Percentiles rank a stretch among this genome's conserved stretches.
phyloP scores from a whole-genome alignment of 2,113 vertebrate genomes.

The Nothobranchius furzeri region DNA sequence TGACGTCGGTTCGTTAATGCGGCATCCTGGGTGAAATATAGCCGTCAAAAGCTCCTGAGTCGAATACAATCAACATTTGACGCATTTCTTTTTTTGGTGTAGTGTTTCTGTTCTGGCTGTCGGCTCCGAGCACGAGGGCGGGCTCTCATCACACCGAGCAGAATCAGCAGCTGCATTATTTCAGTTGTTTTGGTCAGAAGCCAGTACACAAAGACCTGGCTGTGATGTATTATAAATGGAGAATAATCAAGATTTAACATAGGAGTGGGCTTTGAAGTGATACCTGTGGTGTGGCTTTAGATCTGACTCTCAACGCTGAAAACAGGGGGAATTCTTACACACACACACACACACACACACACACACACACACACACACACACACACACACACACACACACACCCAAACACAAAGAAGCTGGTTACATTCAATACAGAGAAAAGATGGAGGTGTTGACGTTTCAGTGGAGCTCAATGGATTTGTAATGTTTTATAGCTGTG shows the following conservation, averaged over 20 bases:
- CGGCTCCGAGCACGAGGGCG: slow-evolving; percentile 45
- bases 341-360: neutral
- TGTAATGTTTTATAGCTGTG: slow-evolving; percentile 33
- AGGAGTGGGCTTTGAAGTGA: slow-evolving; percentile 67
- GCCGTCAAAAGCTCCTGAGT: slow-evolving; percentile 32
- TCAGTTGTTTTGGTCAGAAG: slow-evolving; percentile 65
- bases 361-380: neutral
- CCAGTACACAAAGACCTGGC: slow-evolving; percentile 40
- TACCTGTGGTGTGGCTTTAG: slow-evolving; percentile 57
- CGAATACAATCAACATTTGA: slow-evolving; percentile 53
- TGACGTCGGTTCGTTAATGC: slow-evolving; percentile 49
- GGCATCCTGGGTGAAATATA: slow-evolving; percentile 46
- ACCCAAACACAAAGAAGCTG: neutral
- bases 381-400: neutral
- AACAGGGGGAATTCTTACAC: slow-evolving; percentile 3
- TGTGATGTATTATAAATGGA: slow-evolving; percentile 72
- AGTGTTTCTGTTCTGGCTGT: slow-evolving; percentile 39
- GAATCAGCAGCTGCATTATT: slow-evolving; percentile 57
- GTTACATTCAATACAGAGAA: slow-evolving; percentile 27
- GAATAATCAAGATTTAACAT: slow-evolving; percentile 70
- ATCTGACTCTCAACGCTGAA: slow-evolving; percentile 28
- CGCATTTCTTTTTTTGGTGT: slow-evolving; percentile 43
- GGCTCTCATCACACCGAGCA: slow-evolving; percentile 42
- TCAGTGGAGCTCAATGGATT: slow-evolving; percentile 43
- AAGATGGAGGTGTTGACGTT: slow-evolving; percentile 55